Base-by-base conservation (phyloP, 2,797 vertebrate genomes). In the Perodicticus potto region DNA sequence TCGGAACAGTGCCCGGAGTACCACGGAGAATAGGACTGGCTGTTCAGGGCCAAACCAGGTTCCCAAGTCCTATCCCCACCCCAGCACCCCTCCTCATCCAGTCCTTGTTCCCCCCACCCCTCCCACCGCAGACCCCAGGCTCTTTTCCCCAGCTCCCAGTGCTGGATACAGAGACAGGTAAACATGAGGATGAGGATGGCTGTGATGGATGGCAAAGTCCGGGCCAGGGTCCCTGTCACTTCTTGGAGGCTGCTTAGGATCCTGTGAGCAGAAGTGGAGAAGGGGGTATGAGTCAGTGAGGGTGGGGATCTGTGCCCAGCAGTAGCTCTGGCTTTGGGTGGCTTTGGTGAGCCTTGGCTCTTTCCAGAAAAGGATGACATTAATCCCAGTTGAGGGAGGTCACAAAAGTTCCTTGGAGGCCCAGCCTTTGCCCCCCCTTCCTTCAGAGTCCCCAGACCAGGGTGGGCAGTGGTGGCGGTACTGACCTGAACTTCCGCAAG, bases 111-210 rank as follows among this genome's bases (percentile, higher is more conserved):
- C 45, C 57, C 0, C 22, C 1, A 1, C 4, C 53, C 45, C 27
- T 2, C 6, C 55, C 34, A 6, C 25, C 2, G 0, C 7, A n/a
- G 59, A 45, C 8, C 34, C n/a, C 45, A 7, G 3, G 1, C 37
- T 43, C 43, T 29, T 0, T 0, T 57, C 65, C 61, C 55, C n/a
- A 3, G 45, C 14, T 65, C 76, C n/a, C 0, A 0, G 11, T 10
- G 1, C 20, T 95, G 97, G 98, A 98, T 98, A 98, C 98, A 96
- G 65, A 98, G 95, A 85, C 98, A 98, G 88, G 97, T 98, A n/a
- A 98, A 98, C 97, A 98, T 98, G 81, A 98, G 97, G 37, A 97
- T 74, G 4, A 98, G 92, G 85, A 98, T 98, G 85, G 98, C 98
- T 0, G 96, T 55, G n/a, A 98, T 97, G 49, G 98, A 98, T 0